Evolutionary conservation across 1,140 invertebrate genomes (phyloP).

Genomic region (Drosophila pachea): DNA sequence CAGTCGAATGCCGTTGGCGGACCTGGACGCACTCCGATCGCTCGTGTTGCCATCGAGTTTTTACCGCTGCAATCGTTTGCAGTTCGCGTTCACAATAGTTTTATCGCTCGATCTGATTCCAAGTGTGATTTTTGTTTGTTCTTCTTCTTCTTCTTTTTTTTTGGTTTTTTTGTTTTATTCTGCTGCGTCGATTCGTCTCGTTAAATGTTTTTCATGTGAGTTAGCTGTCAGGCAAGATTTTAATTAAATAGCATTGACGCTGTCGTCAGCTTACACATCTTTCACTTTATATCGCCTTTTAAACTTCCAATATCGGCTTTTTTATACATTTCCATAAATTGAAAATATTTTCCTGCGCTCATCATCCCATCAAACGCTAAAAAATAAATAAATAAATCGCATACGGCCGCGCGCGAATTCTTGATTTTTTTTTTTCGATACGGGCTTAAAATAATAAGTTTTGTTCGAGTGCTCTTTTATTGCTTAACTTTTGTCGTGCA

Average conservation of each 20-base stretch:
- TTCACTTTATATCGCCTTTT: no score
- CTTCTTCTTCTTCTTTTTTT: constrained; percentile 21
- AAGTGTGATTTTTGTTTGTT: neutral
- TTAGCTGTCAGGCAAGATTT: neutral
- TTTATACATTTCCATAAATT: neutral
- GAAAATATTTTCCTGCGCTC: no score
- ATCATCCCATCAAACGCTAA: no score
- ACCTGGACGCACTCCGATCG: constrained; percentile 56
- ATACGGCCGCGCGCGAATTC: no score
- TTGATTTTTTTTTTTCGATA: neutral
- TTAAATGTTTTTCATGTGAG: constrained; percentile 26
- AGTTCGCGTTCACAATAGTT: constrained; percentile 1
- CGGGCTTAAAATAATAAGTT: no score
- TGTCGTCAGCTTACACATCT: no score
- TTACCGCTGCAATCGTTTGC: constrained; percentile 15
- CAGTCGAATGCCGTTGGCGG: constrained; percentile 71
- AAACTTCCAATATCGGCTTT: neutral
- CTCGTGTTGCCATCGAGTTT: constrained; percentile 6
- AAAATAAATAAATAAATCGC: no score
- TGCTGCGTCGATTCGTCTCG: neutral
- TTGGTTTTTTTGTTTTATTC: constrained; percentile 43
- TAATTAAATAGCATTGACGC: no score
- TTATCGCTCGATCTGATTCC: neutral
- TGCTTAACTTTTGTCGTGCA: constrained; percentile 18
- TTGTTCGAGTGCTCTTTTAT: constrained; percentile 8